phyloP scores from a whole-genome alignment of 2,113 vertebrate species.

The Neomonachus schauinslandi region DNA sequence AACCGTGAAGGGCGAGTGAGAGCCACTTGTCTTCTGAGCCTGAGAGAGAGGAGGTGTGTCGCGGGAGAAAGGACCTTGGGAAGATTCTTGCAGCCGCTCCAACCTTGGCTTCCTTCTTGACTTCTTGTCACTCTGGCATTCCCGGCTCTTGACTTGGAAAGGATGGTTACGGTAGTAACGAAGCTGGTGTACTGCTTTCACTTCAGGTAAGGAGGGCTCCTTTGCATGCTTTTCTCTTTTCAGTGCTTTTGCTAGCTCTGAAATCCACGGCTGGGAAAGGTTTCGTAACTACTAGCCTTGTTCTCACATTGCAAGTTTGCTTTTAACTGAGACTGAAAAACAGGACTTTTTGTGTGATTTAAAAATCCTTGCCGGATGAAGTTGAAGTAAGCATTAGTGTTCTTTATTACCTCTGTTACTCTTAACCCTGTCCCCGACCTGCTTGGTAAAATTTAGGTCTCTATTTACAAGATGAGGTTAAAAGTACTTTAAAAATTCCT shows the following conservation, averaged over 20 bases:
- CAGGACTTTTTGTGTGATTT: neutral
- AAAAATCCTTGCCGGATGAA: neutral
- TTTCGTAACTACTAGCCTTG: neutral
- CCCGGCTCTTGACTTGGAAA: slow-evolving; percentile 5
- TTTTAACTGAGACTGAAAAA: neutral
- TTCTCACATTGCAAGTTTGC: neutral
- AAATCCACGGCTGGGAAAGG: neutral
- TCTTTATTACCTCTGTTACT: neutral
- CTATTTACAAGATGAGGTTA: neutral
- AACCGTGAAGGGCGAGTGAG: accelerated
- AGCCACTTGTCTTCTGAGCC: neutral
- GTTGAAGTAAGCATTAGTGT: neutral
- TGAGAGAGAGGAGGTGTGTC: neutral
- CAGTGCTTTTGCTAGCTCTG: neutral
- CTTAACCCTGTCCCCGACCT: neutral
- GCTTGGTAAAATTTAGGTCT: neutral
- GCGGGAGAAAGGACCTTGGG: neutral
- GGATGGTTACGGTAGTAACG: slow-evolving; percentile 84
- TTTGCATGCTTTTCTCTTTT: neutral
- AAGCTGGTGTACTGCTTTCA: slow-evolving; percentile 85
- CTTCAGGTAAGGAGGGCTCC: slow-evolving; percentile 83
- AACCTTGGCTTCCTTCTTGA: neutral
- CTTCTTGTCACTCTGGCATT: neutral
- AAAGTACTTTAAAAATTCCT: neutral
- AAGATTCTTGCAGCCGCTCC: neutral